Percentiles rank a stretch among this genome's conserved stretches.
Evolutionary conservation across 2,797 vertebrate genomes (phyloP).

Genomic region (Danio albolineatus): DNA sequence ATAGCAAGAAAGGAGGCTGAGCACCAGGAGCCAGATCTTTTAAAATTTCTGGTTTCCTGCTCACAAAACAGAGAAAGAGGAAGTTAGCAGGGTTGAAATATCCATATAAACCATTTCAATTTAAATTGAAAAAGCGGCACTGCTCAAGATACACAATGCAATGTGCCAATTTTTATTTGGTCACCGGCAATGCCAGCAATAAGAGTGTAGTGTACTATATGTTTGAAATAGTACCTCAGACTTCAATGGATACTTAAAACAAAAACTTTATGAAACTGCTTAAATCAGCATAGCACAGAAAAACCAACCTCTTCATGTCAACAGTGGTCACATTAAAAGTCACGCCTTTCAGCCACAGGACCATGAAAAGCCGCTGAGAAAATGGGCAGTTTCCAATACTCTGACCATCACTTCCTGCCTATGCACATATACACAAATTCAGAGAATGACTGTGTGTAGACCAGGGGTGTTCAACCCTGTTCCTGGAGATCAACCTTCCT

Average conservation of each 20-base stretch:
- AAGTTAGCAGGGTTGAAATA: not conserved
- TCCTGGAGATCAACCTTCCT: no score
- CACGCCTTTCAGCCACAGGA: slow-evolving; percentile 93
- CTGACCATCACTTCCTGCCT: slow-evolving; percentile 92
- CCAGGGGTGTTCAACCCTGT: no score
- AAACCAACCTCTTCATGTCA: slow-evolving; percentile 88
- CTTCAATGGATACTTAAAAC: not conserved
- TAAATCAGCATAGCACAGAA: not conserved
- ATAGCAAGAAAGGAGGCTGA: slow-evolving; percentile 90
- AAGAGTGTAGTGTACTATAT: not conserved
- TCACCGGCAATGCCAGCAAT: not conserved
- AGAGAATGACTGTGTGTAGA: not conserved
- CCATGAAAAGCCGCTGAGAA: slow-evolving; percentile 94
- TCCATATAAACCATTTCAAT: not conserved
- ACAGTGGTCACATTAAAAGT: slow-evolving; percentile 93
- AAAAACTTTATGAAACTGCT: not conserved
- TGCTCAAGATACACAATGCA: not conserved
- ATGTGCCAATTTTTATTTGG: not conserved
- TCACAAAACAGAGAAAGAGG: not conserved
- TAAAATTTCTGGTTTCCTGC: slow-evolving; percentile 88
- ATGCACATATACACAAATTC: slow-evolving; percentile 35
- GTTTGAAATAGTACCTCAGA: not conserved
- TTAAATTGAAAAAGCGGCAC: not conserved
- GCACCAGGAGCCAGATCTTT: slow-evolving; percentile 89
- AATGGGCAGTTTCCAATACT: slow-evolving; percentile 95